phyloP scores from a whole-genome alignment of 2,888 invertebrate species.

The Branchinecta sandiegonensis region DNA sequence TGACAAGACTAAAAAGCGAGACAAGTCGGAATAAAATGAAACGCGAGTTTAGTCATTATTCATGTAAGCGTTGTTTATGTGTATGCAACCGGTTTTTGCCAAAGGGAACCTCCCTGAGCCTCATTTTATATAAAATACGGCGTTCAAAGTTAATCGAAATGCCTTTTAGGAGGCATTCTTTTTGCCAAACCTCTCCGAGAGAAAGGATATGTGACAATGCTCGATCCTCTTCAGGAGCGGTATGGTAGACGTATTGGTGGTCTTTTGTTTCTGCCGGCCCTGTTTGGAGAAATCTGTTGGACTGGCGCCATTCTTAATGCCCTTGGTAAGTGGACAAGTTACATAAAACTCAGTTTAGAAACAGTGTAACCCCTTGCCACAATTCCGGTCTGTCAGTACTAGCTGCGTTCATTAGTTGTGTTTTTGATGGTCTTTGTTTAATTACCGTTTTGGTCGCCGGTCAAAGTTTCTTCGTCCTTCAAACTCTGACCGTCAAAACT shows the following conservation, averaged over 20 bases:
- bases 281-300: constrained; percentile 56
- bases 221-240: constrained; percentile 63
- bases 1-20: too few species aligned
- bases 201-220: constrained; percentile 95
- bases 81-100: too few species aligned
- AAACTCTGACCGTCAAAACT: too few species aligned
- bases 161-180: constrained; percentile 75
- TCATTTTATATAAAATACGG: not conserved
- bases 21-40: not conserved
- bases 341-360: too few species aligned
- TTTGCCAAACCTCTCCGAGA: constrained; percentile 96
- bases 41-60: not conserved
- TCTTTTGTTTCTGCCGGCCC: constrained; percentile 47
- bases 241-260: constrained; percentile 53
- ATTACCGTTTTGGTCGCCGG: too few species aligned
- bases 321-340: constrained; percentile 37
- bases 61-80: not conserved
- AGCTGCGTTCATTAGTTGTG: too few species aligned
- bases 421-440: too few species aligned
- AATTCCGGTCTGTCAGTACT: too few species aligned
- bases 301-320: constrained; percentile 50
- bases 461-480: too few species aligned
- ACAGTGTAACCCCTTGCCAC: too few species aligned
- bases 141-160: constrained; percentile 48
- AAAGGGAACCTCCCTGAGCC: too few species aligned